Evolutionary conservation across 1,140 invertebrate genomes (phyloP).

Genomic region (Penaeus chinensis): DNA sequence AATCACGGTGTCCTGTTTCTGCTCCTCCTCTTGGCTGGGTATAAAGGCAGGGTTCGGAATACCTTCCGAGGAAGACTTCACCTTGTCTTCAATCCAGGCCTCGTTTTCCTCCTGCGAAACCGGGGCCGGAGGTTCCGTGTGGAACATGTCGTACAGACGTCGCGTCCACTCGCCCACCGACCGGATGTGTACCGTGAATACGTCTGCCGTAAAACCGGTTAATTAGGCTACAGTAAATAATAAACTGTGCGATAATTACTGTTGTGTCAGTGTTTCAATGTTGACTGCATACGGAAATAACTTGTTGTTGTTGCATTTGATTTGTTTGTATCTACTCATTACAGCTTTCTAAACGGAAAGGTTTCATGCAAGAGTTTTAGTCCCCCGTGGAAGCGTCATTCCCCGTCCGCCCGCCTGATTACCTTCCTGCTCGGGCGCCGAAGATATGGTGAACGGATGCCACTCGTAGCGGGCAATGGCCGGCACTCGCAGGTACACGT

Average conservation of each 20-base stretch:
- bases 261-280: no score
- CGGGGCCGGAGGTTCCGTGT: neutral
- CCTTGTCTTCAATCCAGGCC: neutral
- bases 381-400: no score
- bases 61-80: neutral
- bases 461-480: conserved; percentile 92
- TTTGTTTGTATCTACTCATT: no score
- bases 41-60: conserved; percentile 41
- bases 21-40: conserved; percentile 13
- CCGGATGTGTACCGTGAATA: conserved; percentile 93
- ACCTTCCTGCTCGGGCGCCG: conserved; percentile 93
- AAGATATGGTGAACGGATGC: conserved; percentile 98
- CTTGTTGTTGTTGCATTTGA: no score
- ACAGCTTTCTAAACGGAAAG: no score
- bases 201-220: conserved; percentile 73
- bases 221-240: conserved; percentile 20
- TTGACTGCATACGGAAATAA: no score
- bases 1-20: conserved; percentile 19
- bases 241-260: neutral
- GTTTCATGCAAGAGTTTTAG: no score
- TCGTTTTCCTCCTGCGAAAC: neutral
- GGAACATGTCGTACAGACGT: conserved; percentile 52
- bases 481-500: conserved; percentile 93
- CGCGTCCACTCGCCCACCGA: conserved; percentile 73
- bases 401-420: neutral